These are phyloP conservation scores for Piaya cayana DNA, from an alignment of 2,113 vertebrate genomes.

Conservation along the genomic window DNA sequence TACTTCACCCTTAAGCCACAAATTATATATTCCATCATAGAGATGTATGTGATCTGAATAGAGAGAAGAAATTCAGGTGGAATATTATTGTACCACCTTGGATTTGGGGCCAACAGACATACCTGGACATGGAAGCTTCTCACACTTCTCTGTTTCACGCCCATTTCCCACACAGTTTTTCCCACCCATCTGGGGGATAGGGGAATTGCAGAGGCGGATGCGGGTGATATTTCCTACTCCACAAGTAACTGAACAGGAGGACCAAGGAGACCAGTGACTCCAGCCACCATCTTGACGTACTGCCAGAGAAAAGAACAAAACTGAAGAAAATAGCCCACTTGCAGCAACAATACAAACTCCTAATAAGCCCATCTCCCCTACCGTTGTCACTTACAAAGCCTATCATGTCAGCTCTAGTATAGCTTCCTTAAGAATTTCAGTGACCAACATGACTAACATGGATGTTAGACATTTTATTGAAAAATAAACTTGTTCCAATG, in stretches of 20 bases:
- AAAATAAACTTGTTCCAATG: background rate
- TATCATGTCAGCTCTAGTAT: background rate
- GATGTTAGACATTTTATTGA: background rate
- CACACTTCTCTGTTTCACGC: slow-evolving; percentile 90
- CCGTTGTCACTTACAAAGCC: background rate
- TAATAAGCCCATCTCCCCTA: background rate
- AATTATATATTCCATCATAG: background rate
- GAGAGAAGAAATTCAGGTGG: background rate
- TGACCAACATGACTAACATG: background rate
- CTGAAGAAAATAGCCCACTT: background rate
- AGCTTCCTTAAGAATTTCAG: background rate
- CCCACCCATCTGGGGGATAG: slow-evolving; percentile 92
- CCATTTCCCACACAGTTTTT: slow-evolving; percentile 89
- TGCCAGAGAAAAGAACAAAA: slow-evolving; percentile 43
- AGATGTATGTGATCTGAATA: background rate
- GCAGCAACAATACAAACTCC: background rate
- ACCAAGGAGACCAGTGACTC: slow-evolving; percentile 99
- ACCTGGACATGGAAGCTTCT: slow-evolving; percentile 89
- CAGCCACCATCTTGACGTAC: slow-evolving; percentile 95
- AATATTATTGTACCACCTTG: background rate
- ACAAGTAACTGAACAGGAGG: slow-evolving; percentile 92
- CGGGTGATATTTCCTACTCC: slow-evolving; percentile 92
- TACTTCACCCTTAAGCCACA: background rate
- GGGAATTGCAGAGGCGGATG: slow-evolving; percentile 95
- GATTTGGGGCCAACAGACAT: slow-evolving; percentile 30